Evolutionary conservation across 2,113 vertebrate species (phyloP).

Genomic region (Corydoras maculifer): DNA sequence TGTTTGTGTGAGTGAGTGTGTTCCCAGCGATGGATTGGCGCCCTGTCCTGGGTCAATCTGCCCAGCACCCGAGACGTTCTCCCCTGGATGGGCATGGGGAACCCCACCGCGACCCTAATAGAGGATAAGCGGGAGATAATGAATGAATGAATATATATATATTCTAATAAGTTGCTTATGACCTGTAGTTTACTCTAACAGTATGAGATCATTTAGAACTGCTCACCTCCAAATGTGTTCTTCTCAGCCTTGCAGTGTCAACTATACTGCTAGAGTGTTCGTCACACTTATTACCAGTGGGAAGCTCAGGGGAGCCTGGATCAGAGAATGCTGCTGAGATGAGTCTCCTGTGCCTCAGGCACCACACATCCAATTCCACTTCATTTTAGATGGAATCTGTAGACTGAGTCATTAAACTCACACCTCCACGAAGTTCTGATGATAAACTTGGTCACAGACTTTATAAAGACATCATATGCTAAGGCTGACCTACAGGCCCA

Average conservation of each 20-base stretch:
- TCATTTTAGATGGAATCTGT: conserved; percentile 32
- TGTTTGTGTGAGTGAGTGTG: too few species aligned
- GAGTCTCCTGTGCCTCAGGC: conserved; percentile 32
- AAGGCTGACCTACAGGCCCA: too few species aligned
- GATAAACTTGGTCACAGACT: not conserved
- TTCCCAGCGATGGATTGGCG: too few species aligned
- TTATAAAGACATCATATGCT: too few species aligned
- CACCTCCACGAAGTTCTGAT: conserved; percentile 16
- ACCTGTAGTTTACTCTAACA: not conserved
- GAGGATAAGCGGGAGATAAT: too few species aligned
- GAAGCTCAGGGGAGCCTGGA: conserved; percentile 35
- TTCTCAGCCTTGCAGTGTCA: conserved; percentile 17
- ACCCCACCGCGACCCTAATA: too few species aligned
- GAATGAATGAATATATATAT: too few species aligned
- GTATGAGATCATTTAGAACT: not conserved
- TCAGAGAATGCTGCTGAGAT: conserved; percentile 29
- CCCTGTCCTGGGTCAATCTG: too few species aligned
- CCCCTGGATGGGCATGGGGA: too few species aligned
- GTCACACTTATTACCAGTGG: conserved; percentile 35
- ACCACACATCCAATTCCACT: conserved; percentile 34
- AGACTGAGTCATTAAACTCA: conserved; percentile 27
- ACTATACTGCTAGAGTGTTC: conserved; percentile 25
- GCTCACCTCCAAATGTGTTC: conserved; percentile 6
- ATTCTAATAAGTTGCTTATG: conserved; percentile 9
- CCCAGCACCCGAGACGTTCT: too few species aligned